Conservation (phyloP, 2,797 vertebrate genomes). For the Urophycis tenuis region DNA sequence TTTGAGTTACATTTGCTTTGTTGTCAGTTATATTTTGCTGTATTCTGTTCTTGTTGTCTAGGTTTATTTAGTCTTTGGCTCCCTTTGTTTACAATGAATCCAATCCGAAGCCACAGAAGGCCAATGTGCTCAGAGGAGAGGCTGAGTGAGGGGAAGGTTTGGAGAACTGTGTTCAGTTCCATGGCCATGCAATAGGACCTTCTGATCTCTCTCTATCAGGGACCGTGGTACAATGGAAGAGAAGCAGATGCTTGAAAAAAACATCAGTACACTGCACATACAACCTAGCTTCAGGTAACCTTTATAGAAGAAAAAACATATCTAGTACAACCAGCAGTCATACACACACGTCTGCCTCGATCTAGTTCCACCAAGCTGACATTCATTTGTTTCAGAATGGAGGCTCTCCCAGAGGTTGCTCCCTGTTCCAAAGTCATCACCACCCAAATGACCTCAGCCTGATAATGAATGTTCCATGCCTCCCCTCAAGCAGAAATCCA, state of each 20-base stretch:
- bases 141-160: neutral
- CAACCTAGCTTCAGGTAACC: neutral
- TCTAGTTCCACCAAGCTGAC: neutral
- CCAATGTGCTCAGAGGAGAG: constrained; percentile 13
- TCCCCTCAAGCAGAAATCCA: constrained; percentile 10
- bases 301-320: neutral
- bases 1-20: neutral
- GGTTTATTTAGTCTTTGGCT: constrained; percentile 4
- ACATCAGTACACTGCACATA: neutral
- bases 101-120: constrained; percentile 23
- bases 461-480: constrained; percentile 25
- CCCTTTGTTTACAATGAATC: constrained; percentile 29
- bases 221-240: neutral
- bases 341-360: constrained; percentile 13
- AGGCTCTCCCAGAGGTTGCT: constrained; percentile 16
- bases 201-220: constrained; percentile 17
- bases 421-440: constrained; percentile 27
- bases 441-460: constrained; percentile 30
- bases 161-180: constrained; percentile 13
- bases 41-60: neutral
- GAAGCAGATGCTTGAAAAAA: neutral
- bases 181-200: constrained; percentile 31
- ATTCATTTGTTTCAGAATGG: too few species aligned
- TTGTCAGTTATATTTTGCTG: neutral
- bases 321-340: neutral